Evolutionary conservation across 2,113 vertebrate genomes (phyloP), one percentile per base, ranked within the genome.

Genomic region (Phocoena sinus): DNA sequence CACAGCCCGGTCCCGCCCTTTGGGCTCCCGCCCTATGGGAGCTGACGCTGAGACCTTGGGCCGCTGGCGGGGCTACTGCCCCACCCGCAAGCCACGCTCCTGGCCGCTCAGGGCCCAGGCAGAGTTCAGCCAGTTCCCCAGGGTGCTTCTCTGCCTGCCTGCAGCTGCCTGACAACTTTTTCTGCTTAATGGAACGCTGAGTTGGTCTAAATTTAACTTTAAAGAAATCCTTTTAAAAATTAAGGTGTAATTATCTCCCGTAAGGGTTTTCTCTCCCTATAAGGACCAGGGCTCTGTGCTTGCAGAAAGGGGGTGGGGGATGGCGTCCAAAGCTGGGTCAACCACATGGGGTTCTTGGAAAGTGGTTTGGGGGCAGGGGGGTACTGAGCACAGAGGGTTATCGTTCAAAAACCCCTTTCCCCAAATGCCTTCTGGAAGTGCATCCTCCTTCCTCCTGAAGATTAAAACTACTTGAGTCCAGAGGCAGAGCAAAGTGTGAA

Each of bases 111-210:
- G 80, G 56, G 36, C 60, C 80, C 63, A 85, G 70, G 44, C 74
- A 21, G 8, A 65, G 73, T 93, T 96, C 95, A 70, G 68, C 80
- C 89, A 81, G 26, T 58, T 84, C 90, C 79, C 80, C 71, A 18
- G 50, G 87, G 87, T 74, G 77, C 73, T 88, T 87, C 80, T 85
- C 3, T 38, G 89, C 65, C n/a, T 85, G 31, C 62, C 21, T 41
- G 92, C 83, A 92, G 95, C 87, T 97, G 89, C 74, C 74, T 94
- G 89, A 70, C 91, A 97, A 98, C 97, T 96, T 97, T 96, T 94
- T 92, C 96, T 60, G 41, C 94, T 93, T 93, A 87, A 89, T 97
- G 92, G 85, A 96, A 90, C 17, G 13, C 87, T 84, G 93, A 94
- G 94, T 50, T 38, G 38, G 44, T 94, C 95, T 94, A 95, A 93